Percentiles rank a stretch among this genome's conserved stretches.
These are phyloP conservation scores for Saccostrea cuccullata DNA, from an alignment of 1,140 invertebrate species.

Conservation along the genomic window DNA sequence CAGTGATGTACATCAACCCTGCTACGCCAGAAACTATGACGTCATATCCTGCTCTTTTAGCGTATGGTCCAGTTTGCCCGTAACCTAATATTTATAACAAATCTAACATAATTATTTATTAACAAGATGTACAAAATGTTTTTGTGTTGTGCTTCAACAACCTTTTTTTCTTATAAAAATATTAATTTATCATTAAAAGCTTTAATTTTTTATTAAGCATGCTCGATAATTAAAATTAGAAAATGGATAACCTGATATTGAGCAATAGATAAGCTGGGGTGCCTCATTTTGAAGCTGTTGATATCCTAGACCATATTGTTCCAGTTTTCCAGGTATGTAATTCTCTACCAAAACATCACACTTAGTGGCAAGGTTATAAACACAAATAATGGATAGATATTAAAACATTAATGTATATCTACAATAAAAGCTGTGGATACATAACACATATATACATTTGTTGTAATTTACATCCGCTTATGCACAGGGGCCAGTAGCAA, in stretches of 20 bases:
- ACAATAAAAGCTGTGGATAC: too few relatives aligned
- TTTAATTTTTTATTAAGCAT: too few relatives aligned
- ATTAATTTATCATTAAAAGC: too few relatives aligned
- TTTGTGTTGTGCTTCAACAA: too few relatives aligned
- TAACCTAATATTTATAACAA: slow-evolving; percentile 81
- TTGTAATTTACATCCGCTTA: too few relatives aligned
- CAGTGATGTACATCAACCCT: slow-evolving; percentile 93
- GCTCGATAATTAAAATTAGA: too few relatives aligned
- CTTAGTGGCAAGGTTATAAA: slow-evolving; percentile 81
- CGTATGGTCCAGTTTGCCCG: slow-evolving; percentile 92
- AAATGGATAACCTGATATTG: slow-evolving; percentile 86
- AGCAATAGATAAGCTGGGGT: slow-evolving; percentile 94
- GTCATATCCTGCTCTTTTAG: slow-evolving; percentile 93
- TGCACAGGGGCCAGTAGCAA: too few relatives aligned
- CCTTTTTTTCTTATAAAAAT: too few relatives aligned
- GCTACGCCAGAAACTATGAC: slow-evolving; percentile 95
- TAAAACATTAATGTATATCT: too few relatives aligned
- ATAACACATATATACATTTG: too few relatives aligned
- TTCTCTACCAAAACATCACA: slow-evolving; percentile 96
- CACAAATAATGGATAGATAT: too few relatives aligned
- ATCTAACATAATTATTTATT: background rate
- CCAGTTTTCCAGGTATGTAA: slow-evolving; percentile 94
- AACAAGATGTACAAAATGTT: background rate
- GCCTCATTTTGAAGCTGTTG: slow-evolving; percentile 85
- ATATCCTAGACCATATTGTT: slow-evolving; percentile 89